A percentile compares a stretch with the other conserved stretches of the same genome.
phyloP scores from a whole-genome alignment of 2,797 vertebrate species.

The Micrastur ruficollis region DNA sequence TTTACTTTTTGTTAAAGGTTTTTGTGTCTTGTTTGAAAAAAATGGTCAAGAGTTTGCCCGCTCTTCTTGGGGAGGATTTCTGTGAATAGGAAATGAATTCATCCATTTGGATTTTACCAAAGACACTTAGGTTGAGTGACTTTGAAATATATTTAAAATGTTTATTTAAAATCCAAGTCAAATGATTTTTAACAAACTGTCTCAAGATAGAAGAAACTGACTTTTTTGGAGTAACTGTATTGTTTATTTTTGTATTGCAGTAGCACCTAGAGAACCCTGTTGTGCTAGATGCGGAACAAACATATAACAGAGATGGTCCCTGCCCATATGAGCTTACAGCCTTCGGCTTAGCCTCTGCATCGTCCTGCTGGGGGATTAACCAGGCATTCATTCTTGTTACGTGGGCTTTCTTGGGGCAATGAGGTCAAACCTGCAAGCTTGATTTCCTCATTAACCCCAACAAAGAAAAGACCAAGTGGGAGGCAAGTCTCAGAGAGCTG shows the following conservation, averaged over 20 bases:
- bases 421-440: neutral
- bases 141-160: slow-evolving; percentile 40
- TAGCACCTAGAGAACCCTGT: slow-evolving; percentile 55
- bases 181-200: slow-evolving; percentile 52
- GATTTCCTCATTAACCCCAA: neutral
- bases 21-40: neutral
- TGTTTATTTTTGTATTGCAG: slow-evolving; percentile 60
- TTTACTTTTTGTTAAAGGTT: neutral
- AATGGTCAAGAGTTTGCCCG: neutral
- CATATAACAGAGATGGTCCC: slow-evolving; percentile 50
- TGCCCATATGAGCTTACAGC: slow-evolving; percentile 25
- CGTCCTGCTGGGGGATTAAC: neutral
- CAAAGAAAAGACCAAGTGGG: neutral
- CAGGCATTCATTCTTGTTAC: neutral
- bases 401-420: neutral
- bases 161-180: slow-evolving; percentile 64
- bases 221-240: slow-evolving; percentile 53
- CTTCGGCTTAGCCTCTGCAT: neutral
- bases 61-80: neutral
- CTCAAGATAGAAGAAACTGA: slow-evolving; percentile 47
- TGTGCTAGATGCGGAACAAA: slow-evolving; percentile 55
- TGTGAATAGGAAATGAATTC: neutral
- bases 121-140: neutral
- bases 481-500: neutral
- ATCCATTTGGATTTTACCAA: neutral